These are phyloP conservation scores for Dolichomitus sp. DNA, from an alignment of 2,888 invertebrate species.

Conservation along the genomic window DNA sequence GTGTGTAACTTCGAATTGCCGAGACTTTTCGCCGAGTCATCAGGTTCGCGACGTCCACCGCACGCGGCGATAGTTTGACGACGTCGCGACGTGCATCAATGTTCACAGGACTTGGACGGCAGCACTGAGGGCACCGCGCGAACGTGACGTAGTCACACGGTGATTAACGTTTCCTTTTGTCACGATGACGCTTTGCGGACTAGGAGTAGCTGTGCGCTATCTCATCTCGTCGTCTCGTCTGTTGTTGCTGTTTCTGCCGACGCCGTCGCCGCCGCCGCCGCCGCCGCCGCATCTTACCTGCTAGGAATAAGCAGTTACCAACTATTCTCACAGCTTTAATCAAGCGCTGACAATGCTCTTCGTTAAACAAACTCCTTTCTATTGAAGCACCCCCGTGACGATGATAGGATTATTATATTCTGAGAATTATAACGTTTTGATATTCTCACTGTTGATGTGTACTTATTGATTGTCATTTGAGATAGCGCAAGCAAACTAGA, in stretches of 20 bases:
- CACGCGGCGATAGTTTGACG: constrained; percentile 19
- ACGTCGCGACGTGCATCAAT: constrained; percentile 49
- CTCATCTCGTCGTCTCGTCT: constrained; percentile 47
- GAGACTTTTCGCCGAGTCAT: constrained; percentile 51
- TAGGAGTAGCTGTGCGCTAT: constrained; percentile 22
- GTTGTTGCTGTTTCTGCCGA: constrained; percentile 17
- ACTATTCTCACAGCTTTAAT: constrained; percentile 37
- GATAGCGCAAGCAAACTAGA: constrained; percentile 1
- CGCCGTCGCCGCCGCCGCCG: constrained; percentile 5
- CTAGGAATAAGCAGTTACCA: constrained; percentile 6
- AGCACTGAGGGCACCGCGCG: constrained; percentile 22
- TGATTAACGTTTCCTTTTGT: constrained; percentile 63
- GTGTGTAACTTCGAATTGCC: neutral
- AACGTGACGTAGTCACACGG: constrained; percentile 52
- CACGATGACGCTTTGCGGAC: constrained; percentile 55
- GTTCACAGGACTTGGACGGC: constrained; percentile 22
- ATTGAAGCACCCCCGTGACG: constrained; percentile 11
- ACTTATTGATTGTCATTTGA: constrained; percentile 3
- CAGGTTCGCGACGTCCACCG: constrained; percentile 10
- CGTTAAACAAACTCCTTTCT: constrained; percentile 26
- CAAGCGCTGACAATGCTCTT: constrained; percentile 46
- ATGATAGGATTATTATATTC: constrained; percentile 18
- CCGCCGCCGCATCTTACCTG: neutral
- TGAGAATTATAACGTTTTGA: neutral
- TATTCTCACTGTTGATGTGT: constrained; percentile 3